Base-by-base conservation (phyloP, 2,797 vertebrate genomes). In the Chelmon rostratus region DNA sequence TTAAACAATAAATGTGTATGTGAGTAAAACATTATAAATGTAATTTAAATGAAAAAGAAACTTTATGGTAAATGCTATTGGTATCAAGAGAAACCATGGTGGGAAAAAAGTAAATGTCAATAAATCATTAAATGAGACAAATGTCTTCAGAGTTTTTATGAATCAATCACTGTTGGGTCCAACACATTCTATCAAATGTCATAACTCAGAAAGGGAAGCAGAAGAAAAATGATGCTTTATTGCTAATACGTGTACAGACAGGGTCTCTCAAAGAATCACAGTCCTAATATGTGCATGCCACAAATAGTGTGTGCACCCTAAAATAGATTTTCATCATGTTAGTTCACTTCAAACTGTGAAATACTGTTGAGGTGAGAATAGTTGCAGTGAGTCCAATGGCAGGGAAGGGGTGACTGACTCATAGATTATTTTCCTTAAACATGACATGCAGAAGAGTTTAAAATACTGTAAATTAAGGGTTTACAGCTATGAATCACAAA, bases 11-110 rank as follows among this genome's bases (percentile, higher is more conserved):
- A 92, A 95, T 93, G 93, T 95, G 92, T 96, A 95, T 94, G 94
- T 95, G 93, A 95, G 91, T 95, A 90, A 93, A 95, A 94, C 93
- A 94, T 92, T 93, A 93, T 95, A 93, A 94, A 94, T 96, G 95
- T 95, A 95, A 95, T 95, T 96, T 95, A 96, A 96, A 94, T 93
- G 75, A 92, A 94, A 94, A 93, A 90, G 49, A 92, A 93, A 93
- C 89, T 93, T 94, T 93, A 95, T 93, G 93, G 92, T 93, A 90
- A 95, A 94, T 91, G 93, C 87, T 94, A 86, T 91, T 91, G 93
- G 89, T 94, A 94, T 93, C 90, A 90, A 93, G 92, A 94, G 90
- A 93, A 93, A 93, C 89, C 88, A 94, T 93, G 92, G 88, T 94
- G 89, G 83, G 54, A 46, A 89, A 89, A 92, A 94, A 93, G 85